Evolutionary conservation across 2,797 vertebrate genomes (phyloP).

Genomic region (Catamblyrhynchus diadema): DNA sequence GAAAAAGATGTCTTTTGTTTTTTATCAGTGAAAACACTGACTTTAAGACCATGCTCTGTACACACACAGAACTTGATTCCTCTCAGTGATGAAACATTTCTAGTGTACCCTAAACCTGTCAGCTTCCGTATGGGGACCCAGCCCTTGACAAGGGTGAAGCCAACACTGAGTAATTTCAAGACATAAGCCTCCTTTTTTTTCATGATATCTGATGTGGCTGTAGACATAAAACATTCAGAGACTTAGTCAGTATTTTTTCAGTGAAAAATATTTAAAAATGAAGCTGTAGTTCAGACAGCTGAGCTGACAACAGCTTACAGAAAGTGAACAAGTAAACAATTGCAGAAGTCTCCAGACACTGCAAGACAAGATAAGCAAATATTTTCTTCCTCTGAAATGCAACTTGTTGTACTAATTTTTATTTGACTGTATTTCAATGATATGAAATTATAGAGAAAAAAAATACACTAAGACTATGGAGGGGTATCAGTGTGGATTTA

Average conservation of each 20-base stretch:
- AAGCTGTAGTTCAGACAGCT: slow-evolving; percentile 67
- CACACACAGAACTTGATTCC: neutral
- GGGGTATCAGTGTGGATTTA: neutral
- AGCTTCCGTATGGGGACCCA: neutral
- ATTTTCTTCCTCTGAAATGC: slow-evolving; percentile 52
- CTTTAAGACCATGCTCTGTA: neutral
- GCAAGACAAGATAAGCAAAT: slow-evolving; percentile 27
- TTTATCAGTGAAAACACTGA: slow-evolving; percentile 13
- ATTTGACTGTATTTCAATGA: neutral
- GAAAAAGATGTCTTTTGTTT: neutral
- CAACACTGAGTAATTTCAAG: slow-evolving; percentile 26
- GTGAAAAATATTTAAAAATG: slow-evolving; percentile 65
- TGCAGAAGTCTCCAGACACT: slow-evolving; percentile 60
- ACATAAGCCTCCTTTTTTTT: slow-evolving; percentile 16
- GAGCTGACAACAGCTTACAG: slow-evolving; percentile 65
- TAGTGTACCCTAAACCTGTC: neutral
- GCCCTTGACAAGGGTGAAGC: slow-evolving; percentile 42
- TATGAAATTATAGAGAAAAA: neutral
- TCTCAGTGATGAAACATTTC: slow-evolving; percentile 16
- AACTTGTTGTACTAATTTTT: slow-evolving; percentile 63
- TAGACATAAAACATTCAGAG: slow-evolving; percentile 46
- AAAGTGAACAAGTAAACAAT: slow-evolving; percentile 58
- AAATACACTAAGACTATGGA: neutral
- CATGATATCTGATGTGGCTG: neutral
- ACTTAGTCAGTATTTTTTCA: slow-evolving; percentile 14